Evolutionary conservation across 2,113 vertebrate species (phyloP).

Genomic region (Butorides virescens): DNA sequence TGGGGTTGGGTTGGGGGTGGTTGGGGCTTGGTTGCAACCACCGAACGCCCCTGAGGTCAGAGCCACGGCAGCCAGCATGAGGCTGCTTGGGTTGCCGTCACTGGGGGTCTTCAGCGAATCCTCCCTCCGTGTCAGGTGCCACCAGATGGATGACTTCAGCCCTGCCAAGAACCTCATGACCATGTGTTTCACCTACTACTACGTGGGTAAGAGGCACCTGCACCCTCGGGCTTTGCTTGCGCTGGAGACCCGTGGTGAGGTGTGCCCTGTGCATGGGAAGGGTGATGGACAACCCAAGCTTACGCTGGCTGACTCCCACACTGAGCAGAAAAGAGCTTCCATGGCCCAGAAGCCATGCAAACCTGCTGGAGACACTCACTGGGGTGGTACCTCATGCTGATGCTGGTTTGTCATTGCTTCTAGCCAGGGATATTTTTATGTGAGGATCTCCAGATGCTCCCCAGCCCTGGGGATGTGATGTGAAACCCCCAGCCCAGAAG

Average conservation of each 20-base stretch:
- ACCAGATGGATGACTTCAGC: conserved; percentile 95
- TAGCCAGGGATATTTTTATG: background rate
- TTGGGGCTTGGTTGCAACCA: rapidly evolving
- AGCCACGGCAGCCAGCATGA: rapidly evolving
- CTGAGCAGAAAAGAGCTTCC: background rate
- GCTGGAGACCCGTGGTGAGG: background rate
- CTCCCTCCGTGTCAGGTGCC: conserved; percentile 76
- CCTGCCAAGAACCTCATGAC: conserved; percentile 99
- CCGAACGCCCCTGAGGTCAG: background rate
- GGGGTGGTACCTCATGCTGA: background rate
- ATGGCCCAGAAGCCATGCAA: background rate
- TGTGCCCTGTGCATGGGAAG: background rate
- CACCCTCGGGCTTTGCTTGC: rapidly evolving
- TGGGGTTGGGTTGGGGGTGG: too few species aligned
- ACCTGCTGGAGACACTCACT: rapidly evolving
- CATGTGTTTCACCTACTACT: conserved; percentile 98
- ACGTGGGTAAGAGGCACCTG: conserved; percentile 79
- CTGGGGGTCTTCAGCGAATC: background rate
- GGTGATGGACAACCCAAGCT: background rate
- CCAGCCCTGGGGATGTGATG: too few species aligned
- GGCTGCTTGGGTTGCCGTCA: background rate
- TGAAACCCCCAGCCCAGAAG: background rate
- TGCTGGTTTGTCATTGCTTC: background rate
- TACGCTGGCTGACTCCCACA: background rate
- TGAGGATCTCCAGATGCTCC: background rate